phyloP scores from a whole-genome alignment of 1,140 invertebrate species.

The Scaptomyza hsui region DNA sequence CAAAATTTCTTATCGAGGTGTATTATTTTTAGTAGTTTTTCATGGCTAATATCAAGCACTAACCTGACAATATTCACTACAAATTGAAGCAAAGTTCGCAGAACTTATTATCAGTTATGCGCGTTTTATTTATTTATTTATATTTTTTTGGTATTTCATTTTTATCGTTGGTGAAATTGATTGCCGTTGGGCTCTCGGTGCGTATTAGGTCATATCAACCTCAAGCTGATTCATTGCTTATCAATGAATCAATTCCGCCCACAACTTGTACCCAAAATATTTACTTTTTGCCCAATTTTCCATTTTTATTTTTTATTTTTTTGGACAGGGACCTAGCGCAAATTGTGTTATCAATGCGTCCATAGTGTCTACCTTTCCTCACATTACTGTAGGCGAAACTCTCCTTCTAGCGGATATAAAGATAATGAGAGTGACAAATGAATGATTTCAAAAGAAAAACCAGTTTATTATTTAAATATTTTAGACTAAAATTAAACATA shows the following conservation, averaged over 20 bases:
- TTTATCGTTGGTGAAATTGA: background rate
- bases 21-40: slow-evolving; percentile 26
- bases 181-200: slow-evolving; percentile 4
- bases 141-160: background rate
- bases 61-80: slow-evolving; percentile 9
- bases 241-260: slow-evolving; percentile 33
- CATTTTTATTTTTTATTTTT: background rate
- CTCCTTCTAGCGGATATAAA: too few relatives aligned
- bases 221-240: slow-evolving; percentile 32
- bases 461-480: too few relatives aligned
- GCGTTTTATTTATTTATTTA: too few relatives aligned
- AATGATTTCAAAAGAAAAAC: too few relatives aligned
- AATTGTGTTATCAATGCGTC: slow-evolving; percentile 3
- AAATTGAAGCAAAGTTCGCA: slow-evolving; percentile 31
- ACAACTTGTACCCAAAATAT: slow-evolving; percentile 11
- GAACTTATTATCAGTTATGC: slow-evolving; percentile 29
- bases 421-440: too few relatives aligned
- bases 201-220: slow-evolving; percentile 27
- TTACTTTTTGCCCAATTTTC: background rate
- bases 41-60: slow-evolving; percentile 16
- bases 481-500: too few relatives aligned
- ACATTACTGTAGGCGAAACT: too few relatives aligned
- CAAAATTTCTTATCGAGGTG: slow-evolving; percentile 21
- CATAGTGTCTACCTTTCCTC: background rate
- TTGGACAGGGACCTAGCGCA: slow-evolving; percentile 6